Percentiles rank a stretch among this genome's conserved stretches.
Evolutionary conservation across 2,888 invertebrate species (phyloP).

Genomic region (Epirrhoe tristata): DNA sequence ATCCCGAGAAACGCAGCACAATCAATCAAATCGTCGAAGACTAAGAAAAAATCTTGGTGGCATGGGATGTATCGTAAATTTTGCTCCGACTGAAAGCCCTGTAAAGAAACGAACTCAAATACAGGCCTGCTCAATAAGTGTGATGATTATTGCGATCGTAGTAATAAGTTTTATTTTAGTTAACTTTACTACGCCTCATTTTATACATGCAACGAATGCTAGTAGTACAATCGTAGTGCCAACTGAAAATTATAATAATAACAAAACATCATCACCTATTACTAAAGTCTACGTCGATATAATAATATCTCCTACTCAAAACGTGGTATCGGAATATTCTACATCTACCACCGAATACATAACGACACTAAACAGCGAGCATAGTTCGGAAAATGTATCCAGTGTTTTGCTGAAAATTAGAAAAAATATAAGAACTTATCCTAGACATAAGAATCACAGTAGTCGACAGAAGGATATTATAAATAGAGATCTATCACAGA

Average conservation of each 20-base stretch:
- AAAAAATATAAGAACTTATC: constrained; percentile 77
- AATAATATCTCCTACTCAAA: constrained; percentile 49
- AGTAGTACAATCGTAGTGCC: constrained; percentile 80
- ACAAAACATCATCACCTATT: constrained; percentile 66
- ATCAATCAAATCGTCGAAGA: constrained; percentile 64
- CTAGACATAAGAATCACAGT: constrained; percentile 62
- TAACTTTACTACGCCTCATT: constrained; percentile 78
- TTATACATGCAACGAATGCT: constrained; percentile 65
- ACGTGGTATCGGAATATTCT: constrained; percentile 48
- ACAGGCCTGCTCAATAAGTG: constrained; percentile 83
- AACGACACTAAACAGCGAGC: constrained; percentile 53
- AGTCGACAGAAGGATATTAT: constrained; percentile 68
- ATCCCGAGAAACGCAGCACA: constrained; percentile 66
- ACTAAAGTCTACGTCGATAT: constrained; percentile 59
- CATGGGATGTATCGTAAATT: constrained; percentile 77
- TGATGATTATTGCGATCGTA: constrained; percentile 82
- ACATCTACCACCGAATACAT: constrained; percentile 52
- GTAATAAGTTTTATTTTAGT: constrained; percentile 82
- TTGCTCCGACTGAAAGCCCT: constrained; percentile 74
- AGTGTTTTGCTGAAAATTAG: constrained; percentile 72
- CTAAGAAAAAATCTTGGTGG: constrained; percentile 79
- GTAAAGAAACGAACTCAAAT: constrained; percentile 80
- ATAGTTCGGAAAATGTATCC: constrained; percentile 55
- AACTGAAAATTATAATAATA: constrained; percentile 63
- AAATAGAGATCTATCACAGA: constrained; percentile 71